Conservation (phyloP, 2,113 vertebrate genomes). For the Sebastes schlegelii region DNA sequence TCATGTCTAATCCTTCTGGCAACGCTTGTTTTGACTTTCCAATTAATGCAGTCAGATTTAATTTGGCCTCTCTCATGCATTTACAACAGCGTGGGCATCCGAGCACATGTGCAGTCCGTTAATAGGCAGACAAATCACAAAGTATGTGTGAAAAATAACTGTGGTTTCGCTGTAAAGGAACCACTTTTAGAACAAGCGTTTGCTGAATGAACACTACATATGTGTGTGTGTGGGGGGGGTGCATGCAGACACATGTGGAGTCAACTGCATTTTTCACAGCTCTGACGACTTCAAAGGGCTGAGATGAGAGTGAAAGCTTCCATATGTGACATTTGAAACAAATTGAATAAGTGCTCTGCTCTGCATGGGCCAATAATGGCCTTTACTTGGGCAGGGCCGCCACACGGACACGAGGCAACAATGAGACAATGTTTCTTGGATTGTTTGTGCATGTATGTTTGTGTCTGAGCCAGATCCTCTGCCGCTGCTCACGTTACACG, state of each 20-base stretch:
- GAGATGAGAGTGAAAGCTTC: constrained; percentile 83
- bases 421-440: constrained; percentile 22
- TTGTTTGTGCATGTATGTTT: constrained; percentile 30
- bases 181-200: constrained; percentile 64
- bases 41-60: constrained; percentile 50
- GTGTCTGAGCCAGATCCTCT: constrained; percentile 11
- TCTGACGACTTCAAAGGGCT: constrained; percentile 80
- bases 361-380: constrained; percentile 75
- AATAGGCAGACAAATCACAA: constrained; percentile 72
- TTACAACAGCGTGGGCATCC: constrained; percentile 30
- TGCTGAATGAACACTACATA: constrained; percentile 38
- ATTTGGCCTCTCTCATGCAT: constrained; percentile 30
- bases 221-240: constrained; percentile 8
- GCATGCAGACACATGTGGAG: constrained; percentile 72
- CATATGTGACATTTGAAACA: constrained; percentile 88
- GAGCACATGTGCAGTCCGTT: constrained; percentile 73
- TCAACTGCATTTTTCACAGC: constrained; percentile 81
- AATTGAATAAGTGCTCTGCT: constrained; percentile 83
- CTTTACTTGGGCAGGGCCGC: constrained; percentile 65
- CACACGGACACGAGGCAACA: constrained; percentile 47
- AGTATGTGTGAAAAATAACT: constrained; percentile 79
- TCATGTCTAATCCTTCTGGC: constrained; percentile 6
- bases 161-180: constrained; percentile 74
- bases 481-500: constrained; percentile 26
- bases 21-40: constrained; percentile 24